These are phyloP conservation scores for Drosophila grimshawi DNA, from an alignment of 1,140 invertebrate genomes.

Conservation along the genomic window DNA sequence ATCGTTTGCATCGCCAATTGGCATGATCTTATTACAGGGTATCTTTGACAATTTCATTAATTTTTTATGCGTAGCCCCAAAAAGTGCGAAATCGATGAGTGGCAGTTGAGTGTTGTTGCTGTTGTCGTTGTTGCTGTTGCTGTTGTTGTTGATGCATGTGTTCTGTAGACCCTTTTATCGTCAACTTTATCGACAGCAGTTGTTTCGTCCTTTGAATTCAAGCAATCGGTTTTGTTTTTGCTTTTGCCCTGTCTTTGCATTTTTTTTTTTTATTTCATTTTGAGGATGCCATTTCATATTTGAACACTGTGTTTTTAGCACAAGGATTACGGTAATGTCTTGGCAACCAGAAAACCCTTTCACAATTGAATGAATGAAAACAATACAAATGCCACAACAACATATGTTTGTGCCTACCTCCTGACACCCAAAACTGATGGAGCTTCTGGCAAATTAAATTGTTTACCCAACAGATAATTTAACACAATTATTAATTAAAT, in stretches of 20 bases:
- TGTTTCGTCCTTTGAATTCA: slow-evolving; percentile 42
- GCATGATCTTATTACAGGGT: background rate
- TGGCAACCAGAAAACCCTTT: slow-evolving; percentile 1
- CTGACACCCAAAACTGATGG: background rate
- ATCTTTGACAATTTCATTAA: background rate
- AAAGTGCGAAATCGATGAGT: slow-evolving; percentile 1
- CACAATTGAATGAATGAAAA: background rate
- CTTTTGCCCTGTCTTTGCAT: background rate
- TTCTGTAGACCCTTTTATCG: slow-evolving; percentile 37
- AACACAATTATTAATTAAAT: slow-evolving; percentile 48
- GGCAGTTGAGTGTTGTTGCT: slow-evolving; percentile 2
- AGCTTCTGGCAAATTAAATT: slow-evolving; percentile 10
- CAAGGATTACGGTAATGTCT: background rate
- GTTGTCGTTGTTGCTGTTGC: slow-evolving; percentile 11
- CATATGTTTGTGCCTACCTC: background rate
- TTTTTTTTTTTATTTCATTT: background rate
- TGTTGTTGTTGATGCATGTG: slow-evolving; percentile 17
- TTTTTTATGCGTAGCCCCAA: slow-evolving; percentile 1
- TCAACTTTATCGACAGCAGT: slow-evolving; percentile 44
- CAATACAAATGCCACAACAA: slow-evolving; percentile 5
- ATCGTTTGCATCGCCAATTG: too few relatives aligned
- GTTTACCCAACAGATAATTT: slow-evolving; percentile 7
- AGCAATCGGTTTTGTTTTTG: slow-evolving; percentile 9
- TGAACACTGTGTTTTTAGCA: slow-evolving; percentile 13
- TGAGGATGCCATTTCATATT: slow-evolving; percentile 15